Percentiles rank a stretch among this genome's conserved stretches.
Conservation (phyloP, 2,797 vertebrate genomes). For the Acanthurus lineatus region DNA sequence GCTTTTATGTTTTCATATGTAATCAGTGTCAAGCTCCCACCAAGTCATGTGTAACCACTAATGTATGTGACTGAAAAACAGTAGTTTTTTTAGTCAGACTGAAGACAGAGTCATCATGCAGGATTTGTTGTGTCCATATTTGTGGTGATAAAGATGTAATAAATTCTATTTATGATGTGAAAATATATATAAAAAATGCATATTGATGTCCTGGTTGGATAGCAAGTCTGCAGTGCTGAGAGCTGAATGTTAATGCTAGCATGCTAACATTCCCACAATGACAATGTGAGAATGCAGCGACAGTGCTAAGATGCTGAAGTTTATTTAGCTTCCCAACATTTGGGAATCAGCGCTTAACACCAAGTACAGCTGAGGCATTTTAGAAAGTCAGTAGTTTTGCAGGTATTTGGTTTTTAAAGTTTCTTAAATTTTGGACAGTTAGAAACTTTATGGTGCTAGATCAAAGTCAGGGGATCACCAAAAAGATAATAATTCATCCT, state of each 20-base stretch:
- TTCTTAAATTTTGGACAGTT: no score
- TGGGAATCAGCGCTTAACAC: no score
- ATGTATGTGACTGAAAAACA: background rate
- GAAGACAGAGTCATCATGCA: background rate
- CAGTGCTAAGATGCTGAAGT: background rate
- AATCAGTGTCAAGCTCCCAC: conserved; percentile 4
- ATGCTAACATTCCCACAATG: background rate
- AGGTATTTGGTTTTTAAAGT: no score
- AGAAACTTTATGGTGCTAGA: no score
- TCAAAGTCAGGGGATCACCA: no score
- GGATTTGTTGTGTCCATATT: background rate
- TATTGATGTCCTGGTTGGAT: background rate
- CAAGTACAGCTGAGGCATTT: no score
- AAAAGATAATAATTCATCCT: background rate
- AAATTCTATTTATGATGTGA: no score
- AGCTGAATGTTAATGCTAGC: background rate
- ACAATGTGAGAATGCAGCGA: background rate
- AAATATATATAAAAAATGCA: no score
- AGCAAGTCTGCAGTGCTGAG: background rate
- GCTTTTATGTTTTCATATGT: conserved; percentile 21
- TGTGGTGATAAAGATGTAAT: no score
- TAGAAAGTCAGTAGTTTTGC: no score
- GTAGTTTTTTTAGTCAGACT: background rate
- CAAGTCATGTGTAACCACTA: background rate
- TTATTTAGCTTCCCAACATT: background rate